Evolutionary conservation across 2,797 vertebrate genomes (phyloP).

Genomic region (Adrianichthys oophorus): DNA sequence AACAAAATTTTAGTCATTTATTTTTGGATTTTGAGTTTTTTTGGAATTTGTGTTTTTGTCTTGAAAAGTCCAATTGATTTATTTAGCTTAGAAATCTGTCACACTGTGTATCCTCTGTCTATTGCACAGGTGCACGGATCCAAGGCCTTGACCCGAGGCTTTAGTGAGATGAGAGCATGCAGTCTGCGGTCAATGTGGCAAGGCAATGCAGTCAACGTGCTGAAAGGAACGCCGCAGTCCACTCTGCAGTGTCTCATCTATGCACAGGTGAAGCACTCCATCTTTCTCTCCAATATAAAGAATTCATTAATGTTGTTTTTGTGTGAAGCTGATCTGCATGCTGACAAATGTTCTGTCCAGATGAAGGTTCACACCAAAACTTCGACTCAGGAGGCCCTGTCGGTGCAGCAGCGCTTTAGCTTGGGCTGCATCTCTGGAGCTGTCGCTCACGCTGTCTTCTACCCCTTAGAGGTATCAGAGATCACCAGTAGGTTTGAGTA

Average conservation of each 20-base stretch:
- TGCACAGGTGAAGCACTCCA: constrained; percentile 60
- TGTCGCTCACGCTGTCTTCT: constrained; percentile 77
- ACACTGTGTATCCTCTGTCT: not conserved
- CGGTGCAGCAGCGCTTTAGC: constrained; percentile 75
- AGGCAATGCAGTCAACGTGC: constrained; percentile 76
- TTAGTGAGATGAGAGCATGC: constrained; percentile 64
- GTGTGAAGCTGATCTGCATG: constrained; percentile 1
- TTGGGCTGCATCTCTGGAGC: constrained; percentile 78
- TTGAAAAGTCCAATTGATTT: too few species aligned
- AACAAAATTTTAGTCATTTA: too few species aligned
- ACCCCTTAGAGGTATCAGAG: constrained; percentile 80
- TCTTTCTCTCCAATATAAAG: not conserved
- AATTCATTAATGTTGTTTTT: constrained; percentile 1
- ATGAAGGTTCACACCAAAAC: constrained; percentile 71
- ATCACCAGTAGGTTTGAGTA: constrained; percentile 52
- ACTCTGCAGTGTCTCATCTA: constrained; percentile 80
- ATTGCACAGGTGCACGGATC: constrained; percentile 71
- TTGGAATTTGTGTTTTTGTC: too few species aligned
- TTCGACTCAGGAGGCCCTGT: constrained; percentile 60
- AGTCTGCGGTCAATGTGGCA: constrained; percentile 79
- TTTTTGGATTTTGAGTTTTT: too few species aligned
- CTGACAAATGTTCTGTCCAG: constrained; percentile 44
- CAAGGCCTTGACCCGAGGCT: constrained; percentile 68
- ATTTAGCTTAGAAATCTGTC: not conserved
- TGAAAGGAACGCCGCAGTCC: constrained; percentile 81